Base-by-base conservation (phyloP, 2,113 vertebrate species). In the Cygnus atratus region DNA sequence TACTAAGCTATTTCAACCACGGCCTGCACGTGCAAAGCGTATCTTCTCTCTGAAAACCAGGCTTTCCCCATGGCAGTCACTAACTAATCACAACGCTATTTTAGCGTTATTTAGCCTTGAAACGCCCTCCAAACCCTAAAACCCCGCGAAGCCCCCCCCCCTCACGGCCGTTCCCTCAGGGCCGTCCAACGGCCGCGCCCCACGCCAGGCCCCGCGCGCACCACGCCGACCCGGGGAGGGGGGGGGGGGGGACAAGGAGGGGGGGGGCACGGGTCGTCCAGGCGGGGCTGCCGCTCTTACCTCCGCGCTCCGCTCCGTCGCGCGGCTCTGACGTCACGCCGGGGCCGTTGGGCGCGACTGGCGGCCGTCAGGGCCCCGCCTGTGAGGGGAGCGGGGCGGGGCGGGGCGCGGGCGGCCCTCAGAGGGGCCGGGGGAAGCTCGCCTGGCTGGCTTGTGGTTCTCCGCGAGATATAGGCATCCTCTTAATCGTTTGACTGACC, bases 1-100 rank as follows among this genome's bases (percentile, higher is more conserved):
- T 37, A 52, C 33, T 35, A 4, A 50, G n/a, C 11, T 18, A 14
- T 9, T 78, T 33, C 4, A 75, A 6, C 48, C 16, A 10, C 0
- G 7, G 24, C 26, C 59, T 31, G 14, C 6, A 21, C 0, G 0
- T 4, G 12, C 24, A 70, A 31, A 7, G 13, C 5, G 5, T 0
- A 33, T 19, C 3, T 50, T 54, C 8, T 10, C 28, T 26, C 20
- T 2, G 39, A 54, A 91, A 84, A 46, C 3, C 17, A 33, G 9
- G 5, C 11, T 44, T 35, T 19, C 66, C 39, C 77, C 43, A 37
- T 19, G 43, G 19, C 11, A 63, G 3, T 10, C 48, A 35, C 44
- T 4, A n/a, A 25, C 9, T 41, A 50, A 39, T 10, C 39, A 10
- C 43, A 31, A 21, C 7, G 1, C 5, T 10, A 0, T 26, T 79